A percentile compares a stretch with the other conserved stretches of the same genome.
phyloP scores from a whole-genome alignment of 2,113 vertebrate genomes.

The Garra rufa region DNA sequence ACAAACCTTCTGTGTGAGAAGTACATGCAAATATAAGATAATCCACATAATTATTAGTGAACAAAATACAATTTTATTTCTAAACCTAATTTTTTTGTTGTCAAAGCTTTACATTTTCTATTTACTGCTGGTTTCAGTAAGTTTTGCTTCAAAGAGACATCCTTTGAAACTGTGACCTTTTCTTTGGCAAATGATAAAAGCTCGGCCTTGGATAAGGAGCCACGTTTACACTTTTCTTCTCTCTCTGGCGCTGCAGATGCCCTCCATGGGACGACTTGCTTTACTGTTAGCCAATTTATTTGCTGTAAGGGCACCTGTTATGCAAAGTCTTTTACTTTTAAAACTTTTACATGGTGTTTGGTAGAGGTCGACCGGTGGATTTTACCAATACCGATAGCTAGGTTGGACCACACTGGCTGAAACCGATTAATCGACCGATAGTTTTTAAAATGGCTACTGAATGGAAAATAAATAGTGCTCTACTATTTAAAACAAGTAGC shows the following conservation, averaged over 20 bases:
- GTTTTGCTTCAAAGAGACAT: background rate
- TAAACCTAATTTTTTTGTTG: background rate
- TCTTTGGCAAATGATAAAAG: conserved; percentile 21
- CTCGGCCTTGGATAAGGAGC: background rate
- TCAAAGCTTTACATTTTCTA: background rate
- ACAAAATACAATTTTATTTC: background rate
- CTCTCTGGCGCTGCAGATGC: background rate
- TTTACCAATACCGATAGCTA: too few species aligned
- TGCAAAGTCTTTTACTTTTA: too few species aligned
- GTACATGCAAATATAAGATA: background rate
- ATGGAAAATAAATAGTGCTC: too few species aligned
- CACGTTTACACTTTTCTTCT: conserved; percentile 5
- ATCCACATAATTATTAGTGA: background rate
- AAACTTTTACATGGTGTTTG: too few species aligned
- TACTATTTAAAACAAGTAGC: too few species aligned
- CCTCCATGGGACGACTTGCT: background rate
- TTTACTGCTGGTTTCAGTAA: background rate
- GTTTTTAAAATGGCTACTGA: too few species aligned
- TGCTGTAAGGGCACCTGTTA: background rate
- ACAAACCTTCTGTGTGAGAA: too few species aligned
- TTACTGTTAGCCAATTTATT: background rate
- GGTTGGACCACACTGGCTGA: too few species aligned
- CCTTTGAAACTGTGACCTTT: background rate
- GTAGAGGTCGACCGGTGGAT: too few species aligned
- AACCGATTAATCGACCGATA: too few species aligned